Evolutionary conservation across 2,113 vertebrate genomes (phyloP).

Genomic region (Syrrhaptes paradoxus): DNA sequence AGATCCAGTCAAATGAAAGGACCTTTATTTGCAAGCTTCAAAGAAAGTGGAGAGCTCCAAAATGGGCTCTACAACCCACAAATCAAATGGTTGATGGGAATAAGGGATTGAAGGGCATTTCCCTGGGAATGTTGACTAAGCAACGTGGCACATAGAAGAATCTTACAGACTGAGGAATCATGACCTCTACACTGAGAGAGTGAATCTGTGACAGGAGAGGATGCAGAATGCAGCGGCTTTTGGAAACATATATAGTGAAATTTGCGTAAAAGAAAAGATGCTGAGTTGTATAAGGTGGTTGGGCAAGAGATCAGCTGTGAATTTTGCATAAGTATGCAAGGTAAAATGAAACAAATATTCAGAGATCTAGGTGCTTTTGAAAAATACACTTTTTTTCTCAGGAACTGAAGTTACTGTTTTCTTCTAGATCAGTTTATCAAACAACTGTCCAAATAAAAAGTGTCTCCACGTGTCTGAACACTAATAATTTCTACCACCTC

Average conservation of each 20-base stretch:
- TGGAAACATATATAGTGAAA: neutral
- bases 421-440: neutral
- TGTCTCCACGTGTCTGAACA: neutral
- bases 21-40: neutral
- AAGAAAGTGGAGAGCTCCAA: neutral
- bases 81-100: neutral
- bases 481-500: neutral
- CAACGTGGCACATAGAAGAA: neutral
- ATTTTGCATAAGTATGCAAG: neutral
- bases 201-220: neutral
- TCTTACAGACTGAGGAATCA: neutral
- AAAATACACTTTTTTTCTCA: neutral
- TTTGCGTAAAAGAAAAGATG: neutral
- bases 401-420: neutral
- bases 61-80: neutral
- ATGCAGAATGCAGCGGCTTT: neutral
- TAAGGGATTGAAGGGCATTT: neutral
- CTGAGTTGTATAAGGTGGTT: neutral
- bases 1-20: neutral
- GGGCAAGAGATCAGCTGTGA: neutral
- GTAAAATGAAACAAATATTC: neutral
- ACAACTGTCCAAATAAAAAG: neutral
- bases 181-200: neutral
- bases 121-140: neutral
- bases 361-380: neutral